Conservation (phyloP, 2,888 invertebrate genomes). For the Lypha dubia region DNA sequence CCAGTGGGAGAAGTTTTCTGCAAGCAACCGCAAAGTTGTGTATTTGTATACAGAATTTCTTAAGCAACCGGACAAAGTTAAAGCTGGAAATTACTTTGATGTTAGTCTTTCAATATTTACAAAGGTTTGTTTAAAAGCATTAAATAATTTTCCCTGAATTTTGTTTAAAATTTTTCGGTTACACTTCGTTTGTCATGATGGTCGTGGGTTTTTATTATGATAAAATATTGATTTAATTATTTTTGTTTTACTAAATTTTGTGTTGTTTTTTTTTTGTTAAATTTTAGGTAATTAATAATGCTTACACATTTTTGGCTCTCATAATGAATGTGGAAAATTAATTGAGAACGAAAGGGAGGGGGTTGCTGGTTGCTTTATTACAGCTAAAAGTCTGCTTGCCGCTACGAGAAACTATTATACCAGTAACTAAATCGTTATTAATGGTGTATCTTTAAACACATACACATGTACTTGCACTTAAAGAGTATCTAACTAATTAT, state of each 20-base stretch:
- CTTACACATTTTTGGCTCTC: slow-evolving; percentile 79
- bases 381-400: no score
- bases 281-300: slow-evolving; percentile 79
- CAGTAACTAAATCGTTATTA: no score
- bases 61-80: slow-evolving; percentile 76
- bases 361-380: no score
- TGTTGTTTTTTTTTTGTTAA: background rate
- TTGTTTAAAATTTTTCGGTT: background rate
- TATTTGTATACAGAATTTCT: slow-evolving; percentile 78
- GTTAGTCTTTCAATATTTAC: slow-evolving; percentile 79
- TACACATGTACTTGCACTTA: no score
- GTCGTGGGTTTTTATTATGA: background rate
- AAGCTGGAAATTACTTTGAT: slow-evolving; percentile 78
- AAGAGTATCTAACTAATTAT: no score
- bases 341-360: no score
- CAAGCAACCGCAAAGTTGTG: slow-evolving; percentile 75
- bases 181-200: slow-evolving; percentile 6
- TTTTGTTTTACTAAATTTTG: background rate
- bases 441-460: no score
- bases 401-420: no score
- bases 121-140: slow-evolving; percentile 74
- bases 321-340: slow-evolving; percentile 76
- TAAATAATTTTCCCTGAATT: background rate
- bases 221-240: background rate
- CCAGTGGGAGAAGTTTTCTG: slow-evolving; percentile 77